Conservation (phyloP, 64 coral and sea anemone species). For the Trachythela sp. region DNA sequence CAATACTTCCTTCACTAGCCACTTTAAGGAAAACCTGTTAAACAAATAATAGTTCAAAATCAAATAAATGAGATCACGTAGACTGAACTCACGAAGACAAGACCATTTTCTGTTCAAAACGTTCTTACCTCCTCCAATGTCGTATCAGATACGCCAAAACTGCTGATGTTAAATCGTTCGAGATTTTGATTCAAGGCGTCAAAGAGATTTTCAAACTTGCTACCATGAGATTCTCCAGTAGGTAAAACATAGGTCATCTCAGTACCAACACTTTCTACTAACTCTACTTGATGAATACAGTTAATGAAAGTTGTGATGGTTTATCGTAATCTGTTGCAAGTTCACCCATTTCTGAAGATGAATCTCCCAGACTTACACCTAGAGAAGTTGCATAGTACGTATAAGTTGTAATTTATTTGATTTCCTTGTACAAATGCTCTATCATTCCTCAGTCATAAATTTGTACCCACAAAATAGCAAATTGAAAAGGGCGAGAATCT, state of each 20-base stretch:
- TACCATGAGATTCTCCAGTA: conserved; percentile 61
- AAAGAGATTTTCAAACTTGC: conserved; percentile 85
- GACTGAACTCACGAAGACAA: no score
- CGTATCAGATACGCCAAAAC: conserved; percentile 92
- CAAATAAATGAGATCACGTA: no score
- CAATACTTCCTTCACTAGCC: conserved; percentile 57
- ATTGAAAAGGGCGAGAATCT: no score
- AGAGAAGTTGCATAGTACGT: not conserved
- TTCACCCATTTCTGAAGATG: not conserved
- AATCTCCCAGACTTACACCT: conserved; percentile 8
- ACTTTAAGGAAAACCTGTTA: conserved; percentile 87
- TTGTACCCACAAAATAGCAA: no score
- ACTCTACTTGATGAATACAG: conserved; percentile 26
- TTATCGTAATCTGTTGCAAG: not conserved
- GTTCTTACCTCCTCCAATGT: conserved; percentile 91
- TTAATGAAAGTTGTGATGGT: not conserved
- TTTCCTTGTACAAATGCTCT: no score
- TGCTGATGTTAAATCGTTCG: conserved; percentile 71
- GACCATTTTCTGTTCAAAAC: no score
- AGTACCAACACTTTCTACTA: conserved; percentile 85
- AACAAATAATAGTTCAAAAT: not conserved
- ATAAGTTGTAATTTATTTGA: no score
- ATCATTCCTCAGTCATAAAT: no score
- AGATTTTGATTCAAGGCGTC: conserved; percentile 76
- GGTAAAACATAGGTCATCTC: conserved; percentile 90